Evolutionary conservation across 2,888 invertebrate genomes (phyloP), one percentile per base, ranked within the genome.

Genomic region (Coelogynopora nodosa): DNA sequence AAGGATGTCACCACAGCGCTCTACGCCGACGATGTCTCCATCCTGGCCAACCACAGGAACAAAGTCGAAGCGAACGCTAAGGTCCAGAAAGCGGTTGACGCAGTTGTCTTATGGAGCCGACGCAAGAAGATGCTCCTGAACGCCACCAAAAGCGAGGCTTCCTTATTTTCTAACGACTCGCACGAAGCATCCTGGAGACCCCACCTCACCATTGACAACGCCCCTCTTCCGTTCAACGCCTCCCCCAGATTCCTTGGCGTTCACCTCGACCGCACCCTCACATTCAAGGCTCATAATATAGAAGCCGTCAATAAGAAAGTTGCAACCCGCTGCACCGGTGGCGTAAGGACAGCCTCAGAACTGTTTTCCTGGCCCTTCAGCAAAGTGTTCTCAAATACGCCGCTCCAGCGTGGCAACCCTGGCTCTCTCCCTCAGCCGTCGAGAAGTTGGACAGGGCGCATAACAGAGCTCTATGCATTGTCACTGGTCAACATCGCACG

Each of bases 391-490:
- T 27, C 81, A 28, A 80, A 2, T 80, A 80, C 81, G 81, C 81
- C 27, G 18, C 81, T 18, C 81, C 81, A 18, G 81, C 81, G 13
- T 80, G 81, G 81, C 81, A 80, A 80, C 81, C 81, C 29, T 80
- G 81, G 81, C 81, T 80, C 2, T 80, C 18, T 28, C 27, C 27
- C 18, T 27, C 18, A 26, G 2, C 81, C 81, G 27, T 80, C 81
- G 18, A 80, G 81, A 26, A 28, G 13, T 18, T 80, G 27, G 81
- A 80, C 27, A 26, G 2, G 27, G 81, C 81, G 81, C 81, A 80
- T 2, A 80, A 80, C 81, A 13, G 29, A 18, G 81, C 81, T 28
- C 81, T 80, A 5, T 18, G 18, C 49, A 49, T 49, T 18, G 49
- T 49, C 18, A 49, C 49, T 10, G 49, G 18, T 18, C 49, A 49